Evolutionary conservation across 2,797 vertebrate genomes (phyloP).

Genomic region (Pseudocheirus occidentalis): DNA sequence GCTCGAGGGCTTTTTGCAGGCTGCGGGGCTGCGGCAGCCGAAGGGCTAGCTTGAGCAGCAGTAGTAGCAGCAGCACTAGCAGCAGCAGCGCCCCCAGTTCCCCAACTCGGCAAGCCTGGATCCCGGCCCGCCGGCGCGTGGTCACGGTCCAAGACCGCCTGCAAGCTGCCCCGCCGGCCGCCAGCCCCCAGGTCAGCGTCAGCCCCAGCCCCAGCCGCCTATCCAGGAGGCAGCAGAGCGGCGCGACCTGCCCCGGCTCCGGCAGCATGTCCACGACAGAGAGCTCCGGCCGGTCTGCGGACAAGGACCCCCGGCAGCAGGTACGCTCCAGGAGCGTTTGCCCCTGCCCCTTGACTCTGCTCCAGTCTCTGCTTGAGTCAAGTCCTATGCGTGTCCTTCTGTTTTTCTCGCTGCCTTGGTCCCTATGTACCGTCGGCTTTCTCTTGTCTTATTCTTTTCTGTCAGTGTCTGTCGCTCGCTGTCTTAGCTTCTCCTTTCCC

Average conservation of each 20-base stretch:
- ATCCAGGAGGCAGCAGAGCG: constrained; percentile 31
- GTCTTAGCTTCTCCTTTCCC: not conserved
- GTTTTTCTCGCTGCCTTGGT: not conserved
- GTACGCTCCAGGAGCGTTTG: constrained; percentile 43
- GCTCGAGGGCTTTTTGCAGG: constrained; percentile 71
- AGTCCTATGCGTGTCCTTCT: not conserved
- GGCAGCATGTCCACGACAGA: constrained; percentile 74
- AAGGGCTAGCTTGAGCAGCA: constrained; percentile 4
- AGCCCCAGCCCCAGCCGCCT: constrained; percentile 37
- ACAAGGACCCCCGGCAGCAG: constrained; percentile 80
- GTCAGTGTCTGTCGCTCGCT: not conserved
- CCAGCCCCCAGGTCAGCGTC: constrained; percentile 34
- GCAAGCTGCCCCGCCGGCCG: not conserved
- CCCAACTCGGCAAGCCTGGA: constrained; percentile 57
- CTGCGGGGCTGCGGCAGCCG: constrained; percentile 38
- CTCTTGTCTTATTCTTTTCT: not conserved
- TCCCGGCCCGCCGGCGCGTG: constrained; percentile 48
- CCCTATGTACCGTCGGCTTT: not conserved
- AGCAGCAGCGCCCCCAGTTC: constrained; percentile 7
- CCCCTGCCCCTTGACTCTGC: too few species aligned
- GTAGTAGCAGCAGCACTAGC: constrained; percentile 5
- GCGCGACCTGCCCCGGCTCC: not conserved
- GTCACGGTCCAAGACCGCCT: not conserved
- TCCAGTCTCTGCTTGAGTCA: not conserved
- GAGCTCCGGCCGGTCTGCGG: constrained; percentile 67